Conservation (phyloP, 2,113 vertebrate genomes). For the Typhlomys cinereus region DNA sequence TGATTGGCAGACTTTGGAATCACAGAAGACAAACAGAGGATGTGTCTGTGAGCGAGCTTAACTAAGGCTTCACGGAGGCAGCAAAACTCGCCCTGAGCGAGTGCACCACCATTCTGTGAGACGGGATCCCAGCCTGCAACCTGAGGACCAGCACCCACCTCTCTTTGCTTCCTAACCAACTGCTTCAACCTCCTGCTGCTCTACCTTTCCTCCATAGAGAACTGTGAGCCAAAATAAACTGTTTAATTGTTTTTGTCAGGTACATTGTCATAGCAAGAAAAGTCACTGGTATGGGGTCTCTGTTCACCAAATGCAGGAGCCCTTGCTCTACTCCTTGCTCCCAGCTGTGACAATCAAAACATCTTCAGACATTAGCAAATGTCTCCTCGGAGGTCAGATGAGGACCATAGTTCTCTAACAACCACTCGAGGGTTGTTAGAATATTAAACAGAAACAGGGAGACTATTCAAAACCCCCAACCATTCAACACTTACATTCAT, state of each 20-base stretch:
- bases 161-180: background rate
- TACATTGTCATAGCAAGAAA: background rate
- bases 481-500: too few species aligned
- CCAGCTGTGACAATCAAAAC: background rate
- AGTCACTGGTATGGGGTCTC: background rate
- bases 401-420: background rate
- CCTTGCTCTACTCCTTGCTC: rapidly evolving
- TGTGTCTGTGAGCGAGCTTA: background rate
- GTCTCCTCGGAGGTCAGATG: background rate
- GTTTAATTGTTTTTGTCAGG: background rate
- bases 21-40: background rate
- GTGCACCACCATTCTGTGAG: background rate
- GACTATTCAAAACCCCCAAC: background rate
- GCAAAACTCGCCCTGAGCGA: too few species aligned
- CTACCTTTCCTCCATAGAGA: background rate
- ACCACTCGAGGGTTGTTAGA: background rate
- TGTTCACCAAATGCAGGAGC: background rate
- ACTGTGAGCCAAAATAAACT: too few species aligned
- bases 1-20: background rate
- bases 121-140: background rate
- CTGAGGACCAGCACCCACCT: background rate
- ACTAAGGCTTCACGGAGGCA: background rate
- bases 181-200: background rate
- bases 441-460: background rate
- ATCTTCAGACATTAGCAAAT: background rate